Conservation (phyloP, 2,113 vertebrate genomes). For the Aleadryas rufinucha region DNA sequence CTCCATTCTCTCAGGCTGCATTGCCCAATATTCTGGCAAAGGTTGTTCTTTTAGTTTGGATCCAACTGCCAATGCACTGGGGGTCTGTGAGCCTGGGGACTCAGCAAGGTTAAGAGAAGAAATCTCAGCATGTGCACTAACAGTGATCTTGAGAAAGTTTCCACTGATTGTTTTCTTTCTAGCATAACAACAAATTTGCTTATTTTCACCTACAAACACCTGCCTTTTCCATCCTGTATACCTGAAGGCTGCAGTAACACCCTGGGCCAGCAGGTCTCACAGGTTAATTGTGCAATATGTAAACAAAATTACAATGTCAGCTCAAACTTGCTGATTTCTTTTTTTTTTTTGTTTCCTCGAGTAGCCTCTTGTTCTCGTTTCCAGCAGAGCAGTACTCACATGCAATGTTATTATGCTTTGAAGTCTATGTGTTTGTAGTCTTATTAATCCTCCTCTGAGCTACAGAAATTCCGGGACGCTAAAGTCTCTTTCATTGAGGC, state of each 20-base stretch:
- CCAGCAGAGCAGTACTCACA: neutral
- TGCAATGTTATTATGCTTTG: neutral
- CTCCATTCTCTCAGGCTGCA: neutral
- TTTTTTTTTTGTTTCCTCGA: neutral
- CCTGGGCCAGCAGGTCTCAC: constrained; percentile 38
- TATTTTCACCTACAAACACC: neutral
- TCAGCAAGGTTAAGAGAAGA: neutral
- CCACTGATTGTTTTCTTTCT: neutral
- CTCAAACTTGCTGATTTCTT: constrained; percentile 1
- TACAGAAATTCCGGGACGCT: neutral
- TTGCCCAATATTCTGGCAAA: neutral
- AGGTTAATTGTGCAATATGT: constrained; percentile 39
- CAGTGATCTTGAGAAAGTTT: neutral
- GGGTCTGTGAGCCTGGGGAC: neutral
- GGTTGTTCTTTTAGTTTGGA: neutral
- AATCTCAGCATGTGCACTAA: neutral
- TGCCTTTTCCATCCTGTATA: neutral
- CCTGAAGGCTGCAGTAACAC: neutral
- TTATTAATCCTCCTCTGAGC: constrained; percentile 21
- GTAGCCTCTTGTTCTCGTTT: neutral
- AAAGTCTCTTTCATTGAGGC: neutral
- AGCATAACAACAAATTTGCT: neutral
- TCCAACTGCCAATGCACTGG: accelerated
- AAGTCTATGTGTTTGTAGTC: constrained; percentile 1
- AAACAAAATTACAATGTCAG: constrained; percentile 10